Percentiles rank a stretch among this genome's conserved stretches.
Conservation (phyloP, 2,888 invertebrate genomes). For the Drosophila putrida region DNA sequence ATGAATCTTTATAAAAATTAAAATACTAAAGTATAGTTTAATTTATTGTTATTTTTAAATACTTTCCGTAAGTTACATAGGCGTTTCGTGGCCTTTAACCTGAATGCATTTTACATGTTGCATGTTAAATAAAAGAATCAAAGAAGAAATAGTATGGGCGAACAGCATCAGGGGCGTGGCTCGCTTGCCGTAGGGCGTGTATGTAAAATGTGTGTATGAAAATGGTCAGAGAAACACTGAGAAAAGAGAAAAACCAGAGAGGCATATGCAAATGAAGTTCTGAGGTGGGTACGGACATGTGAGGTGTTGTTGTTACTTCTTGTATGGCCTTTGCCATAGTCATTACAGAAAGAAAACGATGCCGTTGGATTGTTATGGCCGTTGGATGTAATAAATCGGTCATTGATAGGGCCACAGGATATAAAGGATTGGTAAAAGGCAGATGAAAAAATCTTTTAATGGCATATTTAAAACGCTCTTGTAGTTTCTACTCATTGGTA, state of each 20-base stretch:
- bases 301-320: neutral
- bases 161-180: conserved; percentile 3
- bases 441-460: conserved; percentile 29
- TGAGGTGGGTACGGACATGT: conserved; percentile 1
- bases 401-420: conserved; percentile 42
- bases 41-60: conserved; percentile 4
- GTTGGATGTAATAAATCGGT: conserved; percentile 54
- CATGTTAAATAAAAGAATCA: neutral
- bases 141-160: neutral
- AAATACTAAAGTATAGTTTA: neutral
- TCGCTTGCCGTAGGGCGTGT: neutral
- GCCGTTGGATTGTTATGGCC: conserved; percentile 9
- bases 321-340: conserved; percentile 1
- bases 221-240: neutral
- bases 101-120: conserved; percentile 22
- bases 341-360: conserved; percentile 27
- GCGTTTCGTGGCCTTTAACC: conserved; percentile 21
- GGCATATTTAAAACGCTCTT: conserved; percentile 26
- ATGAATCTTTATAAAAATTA: too few relatives aligned
- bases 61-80: conserved; percentile 9
- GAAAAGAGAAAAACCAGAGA: neutral
- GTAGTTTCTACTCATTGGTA: neutral
- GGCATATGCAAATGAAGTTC: conserved; percentile 5
- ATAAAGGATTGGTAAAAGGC: conserved; percentile 14
- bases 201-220: conserved; percentile 3